phyloP scores from a whole-genome alignment of 2,113 vertebrate genomes.

The Rhegmatorhina hoffmannsi region DNA sequence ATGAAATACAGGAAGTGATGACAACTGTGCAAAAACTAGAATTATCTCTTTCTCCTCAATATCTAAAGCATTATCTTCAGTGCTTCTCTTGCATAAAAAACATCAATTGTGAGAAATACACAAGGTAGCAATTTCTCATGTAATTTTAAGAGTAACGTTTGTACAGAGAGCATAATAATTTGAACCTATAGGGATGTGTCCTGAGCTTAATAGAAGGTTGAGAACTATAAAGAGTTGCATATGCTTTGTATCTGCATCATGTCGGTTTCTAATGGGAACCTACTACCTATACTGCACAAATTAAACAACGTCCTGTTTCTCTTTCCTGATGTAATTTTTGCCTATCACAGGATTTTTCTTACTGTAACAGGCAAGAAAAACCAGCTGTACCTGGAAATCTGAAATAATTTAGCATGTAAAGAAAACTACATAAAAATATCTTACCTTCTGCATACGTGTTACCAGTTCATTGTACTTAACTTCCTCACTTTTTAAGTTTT shows the following conservation, averaged over 20 bases:
- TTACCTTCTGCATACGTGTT: conserved; percentile 89
- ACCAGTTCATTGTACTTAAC: conserved; percentile 83
- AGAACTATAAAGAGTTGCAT: not conserved
- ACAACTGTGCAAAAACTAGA: not conserved
- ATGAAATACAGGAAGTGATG: not conserved
- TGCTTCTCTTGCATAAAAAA: not conserved
- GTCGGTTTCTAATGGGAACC: not conserved
- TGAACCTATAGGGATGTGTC: not conserved
- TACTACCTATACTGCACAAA: not conserved
- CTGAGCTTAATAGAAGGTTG: not conserved
- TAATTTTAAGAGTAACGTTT: not conserved
- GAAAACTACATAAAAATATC: not conserved
- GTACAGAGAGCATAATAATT: not conserved
- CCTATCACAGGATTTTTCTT: not conserved
- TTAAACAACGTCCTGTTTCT: not conserved
- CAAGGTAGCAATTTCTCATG: not conserved
- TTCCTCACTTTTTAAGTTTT: conserved; percentile 86
- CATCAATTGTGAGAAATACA: not conserved
- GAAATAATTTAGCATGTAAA: not conserved
- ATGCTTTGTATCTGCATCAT: not conserved
- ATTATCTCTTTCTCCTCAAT: not conserved
- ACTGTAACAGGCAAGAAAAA: not conserved
- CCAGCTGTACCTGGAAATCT: not conserved
- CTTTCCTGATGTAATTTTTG: not conserved
- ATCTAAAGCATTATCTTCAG: not conserved